A percentile compares a stretch with the other conserved stretches of the same genome.
These are phyloP conservation scores for Sarcophaga subvicina DNA, from an alignment of 2,888 invertebrate species.

Conservation along the genomic window DNA sequence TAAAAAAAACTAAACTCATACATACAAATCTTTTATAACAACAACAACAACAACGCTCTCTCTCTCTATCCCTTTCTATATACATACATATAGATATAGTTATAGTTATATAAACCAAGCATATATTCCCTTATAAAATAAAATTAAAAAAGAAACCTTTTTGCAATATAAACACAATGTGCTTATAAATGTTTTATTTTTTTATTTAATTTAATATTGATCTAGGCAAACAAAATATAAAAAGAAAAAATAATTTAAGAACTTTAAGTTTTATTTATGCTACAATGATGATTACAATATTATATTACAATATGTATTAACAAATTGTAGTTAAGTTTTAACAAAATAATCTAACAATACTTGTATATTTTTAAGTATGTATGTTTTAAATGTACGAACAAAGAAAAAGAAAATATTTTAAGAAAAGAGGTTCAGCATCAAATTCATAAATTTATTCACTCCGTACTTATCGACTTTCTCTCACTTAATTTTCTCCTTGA, in stretches of 20 bases:
- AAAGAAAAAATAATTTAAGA: not conserved
- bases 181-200: slow-evolving; percentile 36
- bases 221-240: slow-evolving; percentile 8
- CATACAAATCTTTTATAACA: slow-evolving; percentile 29
- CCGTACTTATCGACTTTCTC: too few species aligned
- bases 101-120: too few species aligned
- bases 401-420: not conserved
- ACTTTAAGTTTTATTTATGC: slow-evolving; percentile 12
- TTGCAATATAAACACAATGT: slow-evolving; percentile 9
- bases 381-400: not conserved
- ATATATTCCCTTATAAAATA: not conserved
- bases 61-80: slow-evolving; percentile 29
- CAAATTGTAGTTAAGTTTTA: slow-evolving; percentile 50
- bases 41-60: slow-evolving; percentile 11
- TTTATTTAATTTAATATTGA: slow-evolving; percentile 1
- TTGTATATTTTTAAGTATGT: not conserved
- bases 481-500: too few species aligned
- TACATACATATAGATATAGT: too few species aligned
- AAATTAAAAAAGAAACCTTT: not conserved
- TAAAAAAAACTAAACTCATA: slow-evolving; percentile 37
- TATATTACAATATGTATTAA: slow-evolving; percentile 36
- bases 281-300: slow-evolving; percentile 17
- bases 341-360: not conserved
- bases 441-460: not conserved
- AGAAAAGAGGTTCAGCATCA: not conserved